Evolutionary conservation across 1,140 invertebrate species (phyloP).

Genomic region (Brachionus angularis): DNA sequence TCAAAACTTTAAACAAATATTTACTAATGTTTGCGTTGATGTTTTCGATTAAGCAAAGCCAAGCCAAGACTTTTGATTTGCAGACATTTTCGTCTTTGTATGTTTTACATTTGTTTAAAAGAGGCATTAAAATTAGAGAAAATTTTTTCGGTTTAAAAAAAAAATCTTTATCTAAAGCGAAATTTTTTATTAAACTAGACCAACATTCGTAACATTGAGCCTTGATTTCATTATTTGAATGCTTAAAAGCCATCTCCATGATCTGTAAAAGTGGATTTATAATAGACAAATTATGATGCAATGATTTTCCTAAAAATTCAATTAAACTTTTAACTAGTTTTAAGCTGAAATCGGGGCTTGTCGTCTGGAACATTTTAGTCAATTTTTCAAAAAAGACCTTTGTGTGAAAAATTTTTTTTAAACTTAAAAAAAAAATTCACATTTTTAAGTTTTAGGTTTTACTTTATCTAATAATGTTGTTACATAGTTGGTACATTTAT

Average conservation of each 20-base stretch:
- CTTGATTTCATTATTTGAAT: background rate
- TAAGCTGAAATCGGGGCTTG: background rate
- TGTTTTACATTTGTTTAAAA: slow-evolving; percentile 38
- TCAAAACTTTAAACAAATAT: slow-evolving; percentile 1
- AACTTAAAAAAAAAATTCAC: too few relatives aligned
- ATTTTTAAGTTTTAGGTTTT: too few relatives aligned
- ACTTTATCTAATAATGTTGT: background rate
- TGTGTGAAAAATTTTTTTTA: too few relatives aligned
- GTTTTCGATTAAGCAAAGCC: slow-evolving; percentile 33
- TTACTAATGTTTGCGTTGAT: background rate
- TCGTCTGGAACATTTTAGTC: background rate
- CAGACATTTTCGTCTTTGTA: slow-evolving; percentile 27
- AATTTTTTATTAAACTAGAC: slow-evolving; percentile 9
- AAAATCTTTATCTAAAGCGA: slow-evolving; percentile 16
- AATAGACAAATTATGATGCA: slow-evolving; percentile 27
- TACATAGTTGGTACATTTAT: background rate
- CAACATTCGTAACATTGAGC: slow-evolving; percentile 12
- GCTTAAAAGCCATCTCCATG: slow-evolving; percentile 17
- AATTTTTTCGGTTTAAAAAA: slow-evolving; percentile 42
- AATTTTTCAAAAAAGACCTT: slow-evolving; percentile 12
- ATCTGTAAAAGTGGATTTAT: slow-evolving; percentile 33
- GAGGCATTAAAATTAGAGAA: slow-evolving; percentile 23
- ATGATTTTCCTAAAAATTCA: slow-evolving; percentile 18
- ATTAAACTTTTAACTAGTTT: slow-evolving; percentile 8
- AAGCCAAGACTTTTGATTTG: background rate